Evolutionary conservation across 2,113 vertebrate species (phyloP), one percentile per base, ranked within the genome.

Genomic region (Tiliqua scincoides): DNA sequence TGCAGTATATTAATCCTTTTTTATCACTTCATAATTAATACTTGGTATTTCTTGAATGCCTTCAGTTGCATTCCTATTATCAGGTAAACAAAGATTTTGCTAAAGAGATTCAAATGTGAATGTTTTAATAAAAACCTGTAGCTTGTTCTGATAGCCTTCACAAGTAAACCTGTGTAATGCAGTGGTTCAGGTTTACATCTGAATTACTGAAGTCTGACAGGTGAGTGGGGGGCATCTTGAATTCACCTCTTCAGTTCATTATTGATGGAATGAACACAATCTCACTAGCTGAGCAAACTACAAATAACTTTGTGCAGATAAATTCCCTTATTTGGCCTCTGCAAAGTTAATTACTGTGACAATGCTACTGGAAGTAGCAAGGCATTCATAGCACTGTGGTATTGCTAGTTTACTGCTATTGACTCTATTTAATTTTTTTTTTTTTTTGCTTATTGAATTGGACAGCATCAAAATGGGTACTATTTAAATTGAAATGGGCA

Each of bases 401-500:
- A 2, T 15, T 78, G 54, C 67, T 61, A 40, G 1, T 79, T 84
- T 90, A 4, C 79, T 92, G 68, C 85, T 6, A 9, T 35, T 62
- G 35, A 68, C 79, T 83, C 37, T 25, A 23, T 77, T 30, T 1
- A 40, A 83, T 11, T 59, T 37, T 87, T 25, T 21, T 40, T 9
- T 63, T 85, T 54, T 2, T 62, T 89, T 79, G 8, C 79, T 83
- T 9, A 23, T 84, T 52, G 63, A 23, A 61, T 25, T 75, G 68
- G n/a, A 75, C 30, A 82, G 37, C 37, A 35, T 68, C 25, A 8
- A 32, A 63, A 37, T 25, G 68, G 63, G 1, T 86, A 8, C 52
- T 83, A 0, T 78, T 89, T 90, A 78, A 73, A 88, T 75, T 30
- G 25, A 71, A 87, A 59, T 61, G 83, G 83, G 85, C 70, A 35